Percentiles rank a stretch among this genome's conserved stretches.
These are phyloP conservation scores for Spongilla lacustris DNA, from an alignment of 37 sponge, comb jelly and placozoan genomes.

Conservation along the genomic window DNA sequence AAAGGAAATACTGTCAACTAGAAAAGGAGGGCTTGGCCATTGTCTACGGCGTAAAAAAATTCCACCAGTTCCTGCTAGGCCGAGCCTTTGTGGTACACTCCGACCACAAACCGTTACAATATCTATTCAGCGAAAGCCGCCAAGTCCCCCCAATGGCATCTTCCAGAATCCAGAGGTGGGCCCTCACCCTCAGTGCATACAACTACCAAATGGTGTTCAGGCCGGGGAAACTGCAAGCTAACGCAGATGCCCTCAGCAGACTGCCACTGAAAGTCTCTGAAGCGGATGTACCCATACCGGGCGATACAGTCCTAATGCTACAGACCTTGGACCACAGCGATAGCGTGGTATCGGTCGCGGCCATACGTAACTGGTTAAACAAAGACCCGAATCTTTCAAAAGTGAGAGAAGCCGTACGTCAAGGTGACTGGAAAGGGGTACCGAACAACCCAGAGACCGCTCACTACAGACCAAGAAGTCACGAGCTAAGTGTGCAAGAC, in stretches of 20 bases:
- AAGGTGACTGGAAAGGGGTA: not conserved
- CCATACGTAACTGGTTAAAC: constrained; percentile 23
- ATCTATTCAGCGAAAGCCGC: constrained; percentile 17
- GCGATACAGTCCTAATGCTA: constrained; percentile 12
- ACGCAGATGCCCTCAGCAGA: constrained; percentile 52
- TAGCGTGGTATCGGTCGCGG: not conserved
- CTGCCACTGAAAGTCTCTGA: constrained; percentile 2
- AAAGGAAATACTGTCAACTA: constrained; percentile 14
- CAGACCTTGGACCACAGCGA: not conserved
- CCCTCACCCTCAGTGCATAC: constrained; percentile 45
- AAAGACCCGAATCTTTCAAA: not conserved
- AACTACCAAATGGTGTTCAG: constrained; percentile 27
- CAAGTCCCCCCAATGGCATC: constrained; percentile 38
- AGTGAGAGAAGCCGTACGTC: not conserved
- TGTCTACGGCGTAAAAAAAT: constrained; percentile 36
- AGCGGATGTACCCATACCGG: not conserved
- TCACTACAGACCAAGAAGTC: not conserved
- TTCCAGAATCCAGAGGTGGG: constrained; percentile 15
- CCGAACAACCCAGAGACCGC: not conserved
- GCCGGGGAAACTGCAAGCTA: constrained; percentile 10
- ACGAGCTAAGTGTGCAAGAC: constrained; percentile 1
- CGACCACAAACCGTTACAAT: constrained; percentile 44
- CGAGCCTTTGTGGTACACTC: constrained; percentile 4
- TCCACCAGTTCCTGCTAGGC: constrained; percentile 35
- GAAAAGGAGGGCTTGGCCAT: constrained; percentile 20